These are phyloP conservation scores for Nesogale talazaci DNA, from an alignment of 2,113 vertebrate species.

Conservation along the genomic window DNA sequence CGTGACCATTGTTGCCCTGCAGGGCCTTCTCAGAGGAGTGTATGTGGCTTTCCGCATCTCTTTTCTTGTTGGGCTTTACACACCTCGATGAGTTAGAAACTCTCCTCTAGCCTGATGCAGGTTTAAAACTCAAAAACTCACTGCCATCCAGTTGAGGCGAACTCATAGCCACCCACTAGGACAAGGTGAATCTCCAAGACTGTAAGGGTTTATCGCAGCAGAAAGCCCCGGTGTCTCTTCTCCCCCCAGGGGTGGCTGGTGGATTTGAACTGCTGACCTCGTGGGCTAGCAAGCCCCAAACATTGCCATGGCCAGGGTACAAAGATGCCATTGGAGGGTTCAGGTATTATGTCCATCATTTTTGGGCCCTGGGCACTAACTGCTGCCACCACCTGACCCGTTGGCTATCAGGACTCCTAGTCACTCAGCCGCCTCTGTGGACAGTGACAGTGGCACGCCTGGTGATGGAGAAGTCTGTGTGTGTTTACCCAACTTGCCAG, in stretches of 20 bases:
- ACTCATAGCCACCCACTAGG: too few species aligned
- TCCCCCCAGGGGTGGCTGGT: too few species aligned
- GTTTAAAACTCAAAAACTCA: background rate
- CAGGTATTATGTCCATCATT: background rate
- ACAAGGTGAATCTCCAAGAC: too few species aligned
- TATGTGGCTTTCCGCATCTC: background rate
- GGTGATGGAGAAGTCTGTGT: constrained; percentile 6
- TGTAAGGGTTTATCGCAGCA: too few species aligned
- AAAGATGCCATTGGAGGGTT: background rate
- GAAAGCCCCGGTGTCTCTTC: too few species aligned
- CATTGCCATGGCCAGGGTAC: background rate
- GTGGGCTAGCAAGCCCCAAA: too few species aligned
- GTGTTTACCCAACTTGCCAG: constrained; percentile 42
- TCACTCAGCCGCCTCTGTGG: background rate
- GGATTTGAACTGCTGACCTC: too few species aligned
- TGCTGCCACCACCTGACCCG: background rate
- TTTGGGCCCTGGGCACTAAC: background rate
- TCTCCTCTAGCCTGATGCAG: background rate
- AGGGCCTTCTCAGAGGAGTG: background rate
- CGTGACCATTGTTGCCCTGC: background rate
- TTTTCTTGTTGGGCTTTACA: constrained; percentile 14
- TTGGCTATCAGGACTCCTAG: background rate
- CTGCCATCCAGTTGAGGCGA: too few species aligned
- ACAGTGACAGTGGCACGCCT: background rate
- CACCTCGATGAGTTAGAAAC: background rate